A percentile compares a stretch with the other conserved stretches of the same genome.
Evolutionary conservation across 2,797 vertebrate species (phyloP).

Genomic region (Crypturellus tataupa): DNA sequence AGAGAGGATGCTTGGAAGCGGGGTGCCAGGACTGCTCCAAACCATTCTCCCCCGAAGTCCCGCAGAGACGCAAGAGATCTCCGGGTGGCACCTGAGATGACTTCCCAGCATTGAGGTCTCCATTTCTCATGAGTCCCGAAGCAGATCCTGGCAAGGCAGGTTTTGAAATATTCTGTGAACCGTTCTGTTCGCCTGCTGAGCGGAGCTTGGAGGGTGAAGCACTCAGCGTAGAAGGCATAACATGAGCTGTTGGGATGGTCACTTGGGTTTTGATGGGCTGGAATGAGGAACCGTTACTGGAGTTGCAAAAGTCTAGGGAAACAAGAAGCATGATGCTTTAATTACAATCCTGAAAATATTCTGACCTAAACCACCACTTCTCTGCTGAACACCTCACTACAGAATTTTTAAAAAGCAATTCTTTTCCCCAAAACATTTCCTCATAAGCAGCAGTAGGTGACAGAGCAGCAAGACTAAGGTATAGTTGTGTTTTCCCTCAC

Average conservation of each 20-base stretch:
- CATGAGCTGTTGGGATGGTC: constrained; percentile 96
- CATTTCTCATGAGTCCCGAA: constrained; percentile 71
- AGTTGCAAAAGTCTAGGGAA: constrained; percentile 88
- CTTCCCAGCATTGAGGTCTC: constrained; percentile 73
- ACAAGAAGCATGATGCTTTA: constrained; percentile 31
- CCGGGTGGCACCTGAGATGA: constrained; percentile 56
- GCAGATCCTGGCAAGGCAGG: constrained; percentile 59
- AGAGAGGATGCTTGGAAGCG: too few relatives aligned
- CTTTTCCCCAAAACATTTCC: background rate
- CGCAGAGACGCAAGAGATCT: constrained; percentile 85
- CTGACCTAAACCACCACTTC: background rate
- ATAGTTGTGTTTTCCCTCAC: background rate
- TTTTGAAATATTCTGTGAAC: constrained; percentile 35
- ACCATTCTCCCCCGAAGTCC: constrained; percentile 84
- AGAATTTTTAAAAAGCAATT: fast-evolving
- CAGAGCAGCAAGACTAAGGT: background rate
- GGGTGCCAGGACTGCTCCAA: constrained; percentile 88
- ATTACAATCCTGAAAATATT: background rate
- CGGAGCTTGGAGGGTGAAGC: constrained; percentile 84
- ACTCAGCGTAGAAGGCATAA: constrained; percentile 95
- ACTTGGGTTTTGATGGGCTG: constrained; percentile 95
- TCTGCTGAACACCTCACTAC: background rate
- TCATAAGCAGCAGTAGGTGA: background rate
- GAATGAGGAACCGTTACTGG: constrained; percentile 90
- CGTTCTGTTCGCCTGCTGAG: constrained; percentile 76